Percentiles rank a stretch among this genome's conserved stretches.
These are phyloP conservation scores for Sycophila sp. DNA, from an alignment of 1,140 invertebrate species.

Conservation along the genomic window DNA sequence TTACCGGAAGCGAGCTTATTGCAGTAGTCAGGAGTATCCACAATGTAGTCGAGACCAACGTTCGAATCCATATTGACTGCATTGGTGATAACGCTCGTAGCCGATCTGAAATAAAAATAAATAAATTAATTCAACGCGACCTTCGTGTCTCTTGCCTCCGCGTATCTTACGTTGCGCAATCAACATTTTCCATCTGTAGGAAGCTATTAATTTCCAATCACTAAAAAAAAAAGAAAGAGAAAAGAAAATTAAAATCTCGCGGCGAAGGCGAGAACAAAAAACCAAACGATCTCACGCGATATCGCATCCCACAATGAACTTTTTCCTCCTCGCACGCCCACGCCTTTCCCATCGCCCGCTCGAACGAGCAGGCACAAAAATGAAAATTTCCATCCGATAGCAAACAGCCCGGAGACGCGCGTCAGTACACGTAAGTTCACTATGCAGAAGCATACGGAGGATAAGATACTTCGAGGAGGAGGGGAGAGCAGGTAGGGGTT, in stretches of 20 bases:
- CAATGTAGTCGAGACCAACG: constrained; percentile 91
- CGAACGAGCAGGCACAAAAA: no score
- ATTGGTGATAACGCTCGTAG: constrained; percentile 51
- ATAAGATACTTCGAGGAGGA: background rate
- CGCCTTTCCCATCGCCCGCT: no score
- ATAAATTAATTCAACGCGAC: background rate
- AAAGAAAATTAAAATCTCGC: no score
- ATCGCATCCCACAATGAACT: no score
- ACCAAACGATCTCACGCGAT: no score
- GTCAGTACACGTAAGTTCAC: background rate
- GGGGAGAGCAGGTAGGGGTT: background rate
- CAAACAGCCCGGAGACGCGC: background rate
- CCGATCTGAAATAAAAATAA: constrained; percentile 43
- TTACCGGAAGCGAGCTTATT: constrained; percentile 86
- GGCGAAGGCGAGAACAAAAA: no score
- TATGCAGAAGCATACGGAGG: background rate
- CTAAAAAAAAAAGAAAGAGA: background rate
- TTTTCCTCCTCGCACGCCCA: constrained; percentile 3
- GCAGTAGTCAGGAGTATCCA: constrained; percentile 92
- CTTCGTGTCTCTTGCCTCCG: background rate
- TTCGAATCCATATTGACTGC: constrained; percentile 80
- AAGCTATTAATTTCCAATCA: no score
- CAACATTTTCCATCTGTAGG: no score
- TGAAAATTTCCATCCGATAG: constrained; percentile 7
- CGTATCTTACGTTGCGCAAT: no score